Conservation (phyloP, 2,888 invertebrate species). For the Zygaena filipendulae region DNA sequence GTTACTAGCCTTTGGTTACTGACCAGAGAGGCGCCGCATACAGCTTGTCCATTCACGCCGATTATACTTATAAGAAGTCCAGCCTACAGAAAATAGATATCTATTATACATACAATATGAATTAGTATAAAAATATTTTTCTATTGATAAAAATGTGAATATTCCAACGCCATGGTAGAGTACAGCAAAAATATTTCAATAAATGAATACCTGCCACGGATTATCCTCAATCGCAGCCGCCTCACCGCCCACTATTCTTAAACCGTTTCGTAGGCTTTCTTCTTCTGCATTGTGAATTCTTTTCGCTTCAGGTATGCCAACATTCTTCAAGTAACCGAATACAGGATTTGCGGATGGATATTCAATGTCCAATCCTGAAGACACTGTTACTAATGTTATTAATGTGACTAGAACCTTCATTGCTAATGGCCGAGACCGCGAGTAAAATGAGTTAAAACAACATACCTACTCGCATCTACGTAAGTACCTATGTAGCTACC, state of each 20-base stretch:
- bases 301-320: conserved; percentile 30
- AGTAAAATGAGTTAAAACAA: no score
- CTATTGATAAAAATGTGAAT: no score
- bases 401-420: not conserved
- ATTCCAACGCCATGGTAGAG: no score
- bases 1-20: conserved; percentile 17
- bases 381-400: no score
- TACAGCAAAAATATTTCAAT: not conserved
- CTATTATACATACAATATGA: no score
- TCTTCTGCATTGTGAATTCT: conserved; percentile 27
- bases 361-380: no score
- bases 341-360: no score
- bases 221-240: conserved; percentile 26
- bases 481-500: no score
- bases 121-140: no score
- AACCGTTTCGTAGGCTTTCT: conserved; percentile 14
- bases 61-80: conserved; percentile 19
- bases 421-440: not conserved
- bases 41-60: conserved; percentile 17
- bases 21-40: conserved; percentile 39
- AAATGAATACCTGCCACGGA: conserved; percentile 26
- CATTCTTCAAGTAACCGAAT: conserved; percentile 28
- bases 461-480: no score
- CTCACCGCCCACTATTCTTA: conserved; percentile 28
- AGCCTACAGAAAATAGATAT: conserved; percentile 18